Evolutionary conservation across 2,113 vertebrate species (phyloP), one percentile per base, ranked within the genome.

Genomic region (Rhagologus leucostigma): DNA sequence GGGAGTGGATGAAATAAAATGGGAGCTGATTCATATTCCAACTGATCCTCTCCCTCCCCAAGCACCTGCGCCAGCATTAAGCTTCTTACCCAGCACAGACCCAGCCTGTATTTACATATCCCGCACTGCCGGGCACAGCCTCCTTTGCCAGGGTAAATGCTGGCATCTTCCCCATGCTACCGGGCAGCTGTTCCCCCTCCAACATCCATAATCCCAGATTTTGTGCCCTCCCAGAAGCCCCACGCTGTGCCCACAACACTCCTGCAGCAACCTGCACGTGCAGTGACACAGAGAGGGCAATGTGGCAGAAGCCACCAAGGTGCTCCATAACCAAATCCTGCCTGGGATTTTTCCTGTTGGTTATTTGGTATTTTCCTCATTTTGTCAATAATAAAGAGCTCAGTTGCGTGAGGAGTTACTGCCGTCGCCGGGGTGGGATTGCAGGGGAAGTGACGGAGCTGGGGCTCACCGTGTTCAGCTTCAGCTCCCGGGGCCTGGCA

Each of bases 11-110:
- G 80, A 52, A 78, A 92, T 67, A 81, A 95, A 93, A 91, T 52
- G 86, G 94, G 84, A 88, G 80, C 80, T 64, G 86, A 93, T 87
- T 94, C 93, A 70, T 32, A 84, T 65, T 53, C 68, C 22, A 68
- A 83, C 53, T 29, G 46, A 67, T 60, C 90, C 57, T 42, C 79
- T 89, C 81, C 87, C 84, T 79, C 35, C 75, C 10, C 4, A 1
- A 56, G 92, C 86, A 90, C 88, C 93, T 84, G 60, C 4, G 8
- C 73, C 86, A 67, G 41, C 79, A 13, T 9, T 84, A 88, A 82
- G 86, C 94, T 49, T 7, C 96, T 91, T 53, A 47, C 53, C 24
- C 42, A 3, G 89, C 2, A 0, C 56, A 67, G 73, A 37, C 44
- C 42, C 37, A 17, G 85, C 81, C 60, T 10, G 3, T 63, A 75